Evolutionary conservation across 2,797 vertebrate species (phyloP), one percentile per base, ranked within the genome.

Genomic region (Gymnothorax javanicus): DNA sequence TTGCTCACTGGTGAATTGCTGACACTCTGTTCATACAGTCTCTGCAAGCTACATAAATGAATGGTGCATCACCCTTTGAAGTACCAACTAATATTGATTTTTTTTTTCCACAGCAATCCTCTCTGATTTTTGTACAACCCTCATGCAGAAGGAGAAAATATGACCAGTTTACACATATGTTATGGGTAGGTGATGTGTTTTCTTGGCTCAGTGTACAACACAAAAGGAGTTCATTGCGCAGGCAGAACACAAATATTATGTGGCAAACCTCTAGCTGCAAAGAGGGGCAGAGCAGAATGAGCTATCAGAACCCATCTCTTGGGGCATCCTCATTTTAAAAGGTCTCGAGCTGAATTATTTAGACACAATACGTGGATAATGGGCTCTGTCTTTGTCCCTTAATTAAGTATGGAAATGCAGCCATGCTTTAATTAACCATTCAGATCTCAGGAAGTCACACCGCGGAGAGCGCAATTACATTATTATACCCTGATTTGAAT

Each of bases 401-500:
- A 62, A 87, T 87, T 84, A 84, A 81, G 83, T 84, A 87, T 81
- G 83, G 71, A 84, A 85, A 84, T 87, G 64, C 83, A 82, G 83
- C 83, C 83, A 81, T 73, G 81, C 58, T 81, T 84, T 87, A 84
- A 87, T 87, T 85, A 84, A 23, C 71, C 75, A 64, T 73, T 85
- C 71, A 84, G 57, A 58, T 87, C 86, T 87, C 64, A 87, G 82
- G 59, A 69, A 87, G 71, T 58, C 73, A 81, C 83, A 56, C 56
- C 82, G 56, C 81, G 25, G 67, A 56, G 71, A 84, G 82, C 59
- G 54, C 73, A 87, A 85, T 85, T 87, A 87, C 69, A 85, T 87
- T 64, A 87, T 85, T 85, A 84, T 85, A 27, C 83, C 83, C 57
- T 58, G 43, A n/a, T 87, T 87, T 87, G 54, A 85, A 85, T 84